Evolutionary conservation across 2,113 vertebrate genomes (phyloP).

Genomic region (Pampusana beccarii): DNA sequence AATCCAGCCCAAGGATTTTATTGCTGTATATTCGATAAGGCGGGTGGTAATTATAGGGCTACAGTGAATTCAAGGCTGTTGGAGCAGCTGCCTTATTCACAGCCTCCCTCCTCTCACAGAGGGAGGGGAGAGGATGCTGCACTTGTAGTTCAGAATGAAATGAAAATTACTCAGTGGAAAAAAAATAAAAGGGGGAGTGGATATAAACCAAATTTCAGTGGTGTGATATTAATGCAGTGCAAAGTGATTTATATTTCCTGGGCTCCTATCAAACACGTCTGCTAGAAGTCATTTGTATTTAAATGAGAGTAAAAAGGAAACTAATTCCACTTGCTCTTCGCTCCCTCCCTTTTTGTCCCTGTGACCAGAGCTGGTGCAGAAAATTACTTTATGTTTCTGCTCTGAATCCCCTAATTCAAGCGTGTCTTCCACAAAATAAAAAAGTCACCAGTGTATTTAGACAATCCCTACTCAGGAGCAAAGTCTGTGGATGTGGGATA

Average conservation of each 20-base stretch:
- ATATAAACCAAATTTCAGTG: constrained; percentile 3
- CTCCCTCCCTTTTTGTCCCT: neutral
- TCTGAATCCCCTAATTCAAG: neutral
- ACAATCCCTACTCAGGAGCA: neutral
- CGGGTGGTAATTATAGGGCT: neutral
- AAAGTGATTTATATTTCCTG: constrained; percentile 53
- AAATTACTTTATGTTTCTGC: neutral
- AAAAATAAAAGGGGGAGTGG: neutral
- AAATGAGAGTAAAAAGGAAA: constrained; percentile 64
- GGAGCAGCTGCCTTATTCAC: neutral
- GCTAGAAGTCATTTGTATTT: constrained; percentile 68
- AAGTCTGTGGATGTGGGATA: neutral
- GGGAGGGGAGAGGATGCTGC: neutral
- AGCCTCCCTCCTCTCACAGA: neutral
- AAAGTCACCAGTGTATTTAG: neutral
- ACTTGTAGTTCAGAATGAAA: neutral
- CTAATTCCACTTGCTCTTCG: neutral
- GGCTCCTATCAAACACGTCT: constrained; percentile 1
- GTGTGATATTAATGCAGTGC: constrained; percentile 19
- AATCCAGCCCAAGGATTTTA: neutral
- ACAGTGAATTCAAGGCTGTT: neutral
- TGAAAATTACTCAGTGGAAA: neutral
- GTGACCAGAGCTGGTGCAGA: neutral
- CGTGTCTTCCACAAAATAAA: neutral
- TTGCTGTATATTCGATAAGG: neutral